phyloP scores from a whole-genome alignment of 2,888 invertebrate genomes.

The Micropterix aruncella region DNA sequence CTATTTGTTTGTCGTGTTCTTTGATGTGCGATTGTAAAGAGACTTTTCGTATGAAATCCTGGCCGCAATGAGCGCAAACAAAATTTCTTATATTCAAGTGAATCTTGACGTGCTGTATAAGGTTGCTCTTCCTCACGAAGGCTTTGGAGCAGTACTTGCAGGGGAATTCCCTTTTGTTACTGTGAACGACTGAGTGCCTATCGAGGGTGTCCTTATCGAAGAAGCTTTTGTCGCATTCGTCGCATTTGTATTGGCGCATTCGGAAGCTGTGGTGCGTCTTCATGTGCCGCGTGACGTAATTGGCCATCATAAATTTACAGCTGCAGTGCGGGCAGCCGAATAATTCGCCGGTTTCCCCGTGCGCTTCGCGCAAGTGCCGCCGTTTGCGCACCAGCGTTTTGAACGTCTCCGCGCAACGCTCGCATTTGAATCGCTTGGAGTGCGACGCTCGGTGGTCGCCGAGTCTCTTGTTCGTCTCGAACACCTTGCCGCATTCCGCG shows the following conservation, averaged over 20 bases:
- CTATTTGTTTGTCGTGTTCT: not conserved
- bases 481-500: slow-evolving; percentile 1
- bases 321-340: not conserved
- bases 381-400: not conserved
- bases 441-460: not conserved
- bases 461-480: not conserved
- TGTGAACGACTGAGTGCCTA: not conserved
- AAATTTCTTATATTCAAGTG: slow-evolving; percentile 11
- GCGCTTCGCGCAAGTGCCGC: slow-evolving; percentile 2
- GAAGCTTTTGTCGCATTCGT: not conserved
- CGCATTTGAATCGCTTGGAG: not conserved
- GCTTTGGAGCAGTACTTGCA: slow-evolving; percentile 3
- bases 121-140: slow-evolving; percentile 1
- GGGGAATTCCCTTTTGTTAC: not conserved
- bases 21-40: slow-evolving; percentile 19
- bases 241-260: not conserved
- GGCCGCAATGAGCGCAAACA: slow-evolving; percentile 8
- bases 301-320: not conserved
- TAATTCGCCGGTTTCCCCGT: not conserved
- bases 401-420: slow-evolving; percentile 3
- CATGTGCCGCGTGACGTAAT: not conserved
- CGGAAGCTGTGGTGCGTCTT: not conserved
- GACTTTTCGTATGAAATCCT: slow-evolving; percentile 19
- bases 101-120: slow-evolving; percentile 4
- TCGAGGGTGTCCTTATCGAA: not conserved